Conservation (phyloP, 2,113 vertebrate genomes). For the Oncorhynchus tshawytscha region DNA sequence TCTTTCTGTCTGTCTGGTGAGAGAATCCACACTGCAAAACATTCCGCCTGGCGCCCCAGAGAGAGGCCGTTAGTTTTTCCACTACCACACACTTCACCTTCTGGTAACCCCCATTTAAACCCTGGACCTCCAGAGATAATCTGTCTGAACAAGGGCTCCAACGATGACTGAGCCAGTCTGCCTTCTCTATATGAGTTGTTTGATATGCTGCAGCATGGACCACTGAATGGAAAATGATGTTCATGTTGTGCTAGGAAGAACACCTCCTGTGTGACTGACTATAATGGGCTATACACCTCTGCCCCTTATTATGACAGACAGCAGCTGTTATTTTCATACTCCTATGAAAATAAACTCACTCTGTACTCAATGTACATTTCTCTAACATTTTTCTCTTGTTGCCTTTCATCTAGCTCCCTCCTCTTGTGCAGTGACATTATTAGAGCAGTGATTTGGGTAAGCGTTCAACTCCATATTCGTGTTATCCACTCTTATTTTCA, state of each 20-base stretch:
- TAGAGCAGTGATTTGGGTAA: background rate
- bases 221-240: background rate
- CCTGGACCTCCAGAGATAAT: background rate
- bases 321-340: background rate
- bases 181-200: background rate
- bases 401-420: background rate
- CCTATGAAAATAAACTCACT: background rate
- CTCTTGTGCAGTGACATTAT: background rate
- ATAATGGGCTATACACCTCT: background rate
- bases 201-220: background rate
- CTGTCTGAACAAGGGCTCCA: slow-evolving; percentile 15
- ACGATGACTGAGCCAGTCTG: background rate
- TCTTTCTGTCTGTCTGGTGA: background rate
- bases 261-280: too few species aligned
- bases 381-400: background rate
- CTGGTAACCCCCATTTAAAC: slow-evolving; percentile 50
- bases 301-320: background rate
- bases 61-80: slow-evolving; percentile 66
- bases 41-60: slow-evolving; percentile 57
- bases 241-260: background rate
- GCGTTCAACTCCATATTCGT: slow-evolving; percentile 5
- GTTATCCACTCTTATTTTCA: background rate
- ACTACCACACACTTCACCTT: slow-evolving; percentile 70
- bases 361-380: background rate
- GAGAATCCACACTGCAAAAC: slow-evolving; percentile 64